Conservation (phyloP, 2,797 vertebrate genomes). For the Cheirogaleus major region DNA sequence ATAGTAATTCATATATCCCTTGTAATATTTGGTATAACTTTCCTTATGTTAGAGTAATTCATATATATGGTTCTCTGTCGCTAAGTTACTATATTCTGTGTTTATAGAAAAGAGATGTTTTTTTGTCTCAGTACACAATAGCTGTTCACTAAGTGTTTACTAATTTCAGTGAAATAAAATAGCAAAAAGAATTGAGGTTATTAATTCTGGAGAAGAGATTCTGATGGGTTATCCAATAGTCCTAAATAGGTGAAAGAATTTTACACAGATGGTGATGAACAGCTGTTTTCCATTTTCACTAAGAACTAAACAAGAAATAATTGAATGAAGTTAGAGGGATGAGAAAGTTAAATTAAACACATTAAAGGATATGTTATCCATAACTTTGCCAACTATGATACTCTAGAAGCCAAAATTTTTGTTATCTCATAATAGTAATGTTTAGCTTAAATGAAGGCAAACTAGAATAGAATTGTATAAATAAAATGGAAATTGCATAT, state of each 20-base stretch:
- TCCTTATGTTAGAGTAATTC: neutral
- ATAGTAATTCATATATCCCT: neutral
- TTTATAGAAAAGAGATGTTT: neutral
- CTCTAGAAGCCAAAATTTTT: neutral
- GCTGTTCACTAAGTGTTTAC: neutral
- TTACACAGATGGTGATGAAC: neutral
- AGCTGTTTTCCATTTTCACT: neutral
- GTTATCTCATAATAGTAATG: neutral
- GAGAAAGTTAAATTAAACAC: neutral
- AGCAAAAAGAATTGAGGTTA: neutral
- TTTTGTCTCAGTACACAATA: neutral
- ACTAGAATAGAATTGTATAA: neutral
- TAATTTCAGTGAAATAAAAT: neutral
- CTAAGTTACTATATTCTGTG: neutral
- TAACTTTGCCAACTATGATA: neutral
- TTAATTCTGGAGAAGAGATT: conserved; percentile 23
- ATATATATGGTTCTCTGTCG: neutral
- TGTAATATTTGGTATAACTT: neutral
- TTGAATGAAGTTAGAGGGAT: neutral
- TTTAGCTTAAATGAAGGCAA: neutral
- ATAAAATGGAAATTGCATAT: neutral
- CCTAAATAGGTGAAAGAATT: neutral
- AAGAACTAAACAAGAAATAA: neutral
- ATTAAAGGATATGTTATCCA: neutral
- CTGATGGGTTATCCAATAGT: neutral